Evolutionary conservation across 2,113 vertebrate genomes (phyloP).

Genomic region (Rhizomys pruinosus): DNA sequence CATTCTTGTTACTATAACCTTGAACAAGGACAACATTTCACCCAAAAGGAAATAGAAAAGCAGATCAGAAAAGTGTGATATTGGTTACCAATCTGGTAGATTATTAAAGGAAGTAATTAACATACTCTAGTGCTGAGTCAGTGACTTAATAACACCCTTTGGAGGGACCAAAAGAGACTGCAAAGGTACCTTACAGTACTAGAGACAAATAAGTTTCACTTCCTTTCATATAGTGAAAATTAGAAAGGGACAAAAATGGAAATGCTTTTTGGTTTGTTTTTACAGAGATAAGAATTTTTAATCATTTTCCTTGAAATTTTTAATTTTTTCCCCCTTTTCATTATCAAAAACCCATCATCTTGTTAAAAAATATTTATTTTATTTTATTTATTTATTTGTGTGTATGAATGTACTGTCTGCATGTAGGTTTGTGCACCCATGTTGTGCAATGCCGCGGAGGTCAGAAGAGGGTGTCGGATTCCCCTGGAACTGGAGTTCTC

Average conservation of each 20-base stretch:
- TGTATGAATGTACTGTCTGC: too few species aligned
- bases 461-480: too few species aligned
- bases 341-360: neutral
- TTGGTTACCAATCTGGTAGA: neutral
- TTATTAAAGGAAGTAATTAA: neutral
- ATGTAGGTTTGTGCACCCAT: too few species aligned
- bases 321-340: neutral
- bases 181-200: neutral
- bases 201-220: neutral
- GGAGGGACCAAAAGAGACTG: neutral
- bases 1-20: conserved; percentile 8
- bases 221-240: neutral
- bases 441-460: too few species aligned
- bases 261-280: neutral
- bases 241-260: neutral
- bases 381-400: too few species aligned
- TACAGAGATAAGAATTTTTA: neutral
- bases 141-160: neutral
- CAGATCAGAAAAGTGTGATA: neutral
- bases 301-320: neutral
- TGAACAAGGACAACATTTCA: neutral
- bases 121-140: neutral
- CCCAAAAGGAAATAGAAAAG: neutral
- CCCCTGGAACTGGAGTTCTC: too few species aligned
- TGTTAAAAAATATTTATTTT: too few species aligned